phyloP scores from a whole-genome alignment of 2,797 vertebrate genomes.

The Toxotes lorentzi region DNA sequence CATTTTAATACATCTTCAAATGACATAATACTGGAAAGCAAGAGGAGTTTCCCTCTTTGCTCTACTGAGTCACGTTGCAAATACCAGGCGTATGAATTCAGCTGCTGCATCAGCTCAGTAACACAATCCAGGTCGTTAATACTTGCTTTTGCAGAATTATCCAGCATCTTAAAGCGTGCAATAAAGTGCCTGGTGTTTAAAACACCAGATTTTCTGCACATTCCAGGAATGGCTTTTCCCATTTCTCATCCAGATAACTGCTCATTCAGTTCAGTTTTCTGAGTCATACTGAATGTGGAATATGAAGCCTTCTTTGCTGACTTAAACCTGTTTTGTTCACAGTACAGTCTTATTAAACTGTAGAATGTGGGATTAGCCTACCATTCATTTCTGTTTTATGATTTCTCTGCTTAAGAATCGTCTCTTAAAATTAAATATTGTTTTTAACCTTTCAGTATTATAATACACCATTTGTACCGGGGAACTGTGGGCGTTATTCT shows the following conservation, averaged over 20 bases:
- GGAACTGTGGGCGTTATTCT: conserved; percentile 18
- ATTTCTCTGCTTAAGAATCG: conserved; percentile 46
- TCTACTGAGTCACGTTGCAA: neutral
- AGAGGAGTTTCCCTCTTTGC: conserved; percentile 10
- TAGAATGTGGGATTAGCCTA: conserved; percentile 18
- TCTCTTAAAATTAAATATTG: conserved; percentile 40
- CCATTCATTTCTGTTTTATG: conserved; percentile 44
- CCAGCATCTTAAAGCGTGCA: neutral
- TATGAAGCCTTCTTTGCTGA: conserved; percentile 12
- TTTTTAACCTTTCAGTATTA: conserved; percentile 40
- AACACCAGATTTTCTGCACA: neutral
- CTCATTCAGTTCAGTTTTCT: neutral
- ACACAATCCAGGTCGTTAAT: conserved; percentile 10
- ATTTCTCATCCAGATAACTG: conserved; percentile 4
- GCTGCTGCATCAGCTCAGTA: conserved; percentile 5
- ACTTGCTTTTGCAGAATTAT: conserved; percentile 2
- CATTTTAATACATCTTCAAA: conserved; percentile 31
- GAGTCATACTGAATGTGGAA: conserved; percentile 2
- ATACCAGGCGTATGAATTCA: conserved; percentile 20
- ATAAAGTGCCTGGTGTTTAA: neutral
- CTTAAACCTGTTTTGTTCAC: neutral
- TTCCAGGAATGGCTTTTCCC: conserved; percentile 7
- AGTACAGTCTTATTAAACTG: neutral
- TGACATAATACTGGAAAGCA: conserved; percentile 28
- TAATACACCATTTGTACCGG: conserved; percentile 16